Percentiles rank a stretch among this genome's conserved stretches.
Evolutionary conservation across 2,113 vertebrate species (phyloP).

Genomic region (Meleagris gallopavo): DNA sequence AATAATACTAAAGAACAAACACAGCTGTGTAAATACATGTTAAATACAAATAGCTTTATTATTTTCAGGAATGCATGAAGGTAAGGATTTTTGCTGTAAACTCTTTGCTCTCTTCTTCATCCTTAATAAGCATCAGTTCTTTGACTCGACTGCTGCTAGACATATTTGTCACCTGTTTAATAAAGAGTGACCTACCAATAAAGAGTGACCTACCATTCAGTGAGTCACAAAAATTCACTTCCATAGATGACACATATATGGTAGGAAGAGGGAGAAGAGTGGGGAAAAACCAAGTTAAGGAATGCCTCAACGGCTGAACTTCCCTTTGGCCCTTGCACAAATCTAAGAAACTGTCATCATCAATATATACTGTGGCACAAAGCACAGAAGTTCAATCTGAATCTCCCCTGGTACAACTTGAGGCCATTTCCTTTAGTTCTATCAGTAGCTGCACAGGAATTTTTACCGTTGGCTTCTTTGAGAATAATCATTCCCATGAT

Average conservation of each 20-base stretch:
- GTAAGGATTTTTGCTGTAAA: not conserved
- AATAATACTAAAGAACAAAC: not conserved
- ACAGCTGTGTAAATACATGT: not conserved
- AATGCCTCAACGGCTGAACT: not conserved
- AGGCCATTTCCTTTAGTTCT: no score
- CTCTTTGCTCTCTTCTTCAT: not conserved
- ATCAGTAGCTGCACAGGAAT: not conserved
- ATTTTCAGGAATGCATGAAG: not conserved
- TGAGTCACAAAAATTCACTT: not conserved
- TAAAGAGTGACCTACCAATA: not conserved
- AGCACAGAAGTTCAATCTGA: not conserved
- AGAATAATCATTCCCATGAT: not conserved
- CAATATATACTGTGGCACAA: not conserved
- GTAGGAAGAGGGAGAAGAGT: not conserved
- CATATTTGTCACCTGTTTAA: not conserved
- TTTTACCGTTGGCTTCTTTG: not conserved
- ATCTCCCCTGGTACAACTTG: no score
- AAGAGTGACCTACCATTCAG: not conserved
- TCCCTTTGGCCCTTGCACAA: not conserved
- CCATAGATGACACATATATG: not conserved
- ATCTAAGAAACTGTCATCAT: not conserved
- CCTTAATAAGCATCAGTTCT: not conserved
- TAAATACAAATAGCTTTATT: not conserved
- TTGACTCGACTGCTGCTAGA: not conserved
- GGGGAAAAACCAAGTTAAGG: not conserved